Conservation (phyloP, 2,888 invertebrate species). For the Petrolisthes manimaculis region DNA sequence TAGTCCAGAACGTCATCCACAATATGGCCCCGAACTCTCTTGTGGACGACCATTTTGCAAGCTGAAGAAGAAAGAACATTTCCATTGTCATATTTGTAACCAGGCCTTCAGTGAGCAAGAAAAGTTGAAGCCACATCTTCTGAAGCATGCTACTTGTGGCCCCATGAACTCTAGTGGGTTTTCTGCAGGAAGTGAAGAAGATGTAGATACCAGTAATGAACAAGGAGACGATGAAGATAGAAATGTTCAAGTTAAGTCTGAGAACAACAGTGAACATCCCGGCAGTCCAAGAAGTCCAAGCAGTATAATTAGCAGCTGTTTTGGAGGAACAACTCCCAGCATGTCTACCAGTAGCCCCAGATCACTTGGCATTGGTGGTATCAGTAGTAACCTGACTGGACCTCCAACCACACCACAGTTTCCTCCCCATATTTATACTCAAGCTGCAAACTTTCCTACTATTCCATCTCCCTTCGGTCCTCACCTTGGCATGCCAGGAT, state of each 20-base stretch:
- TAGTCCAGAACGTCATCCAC: constrained; percentile 76
- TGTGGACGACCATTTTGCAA: constrained; percentile 86
- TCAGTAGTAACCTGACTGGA: constrained; percentile 24
- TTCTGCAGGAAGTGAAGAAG: constrained; percentile 27
- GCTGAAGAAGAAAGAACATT: constrained; percentile 82
- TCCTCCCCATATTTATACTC: constrained; percentile 57
- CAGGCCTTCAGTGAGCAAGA: constrained; percentile 82
- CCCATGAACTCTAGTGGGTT: constrained; percentile 28
- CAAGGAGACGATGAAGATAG: constrained; percentile 37
- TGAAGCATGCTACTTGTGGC: constrained; percentile 74
- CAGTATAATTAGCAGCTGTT: constrained; percentile 35
- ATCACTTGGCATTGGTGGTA: constrained; percentile 67
- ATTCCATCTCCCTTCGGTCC: constrained; percentile 61
- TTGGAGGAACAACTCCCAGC: constrained; percentile 67
- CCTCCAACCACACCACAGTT: constrained; percentile 49
- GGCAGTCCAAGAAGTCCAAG: constrained; percentile 49
- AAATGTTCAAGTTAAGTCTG: constrained; percentile 25
- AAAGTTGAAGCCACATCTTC: constrained; percentile 78
- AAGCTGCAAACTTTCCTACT: constrained; percentile 60
- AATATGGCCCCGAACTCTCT: constrained; percentile 77
- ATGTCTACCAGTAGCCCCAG: constrained; percentile 68
- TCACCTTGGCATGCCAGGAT: constrained; percentile 60
- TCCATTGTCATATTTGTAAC: constrained; percentile 84
- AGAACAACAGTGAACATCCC: constrained; percentile 32
- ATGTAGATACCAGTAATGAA: constrained; percentile 14